Conservation (phyloP, 2,797 vertebrate species). For the Acipenser transmontanus region DNA sequence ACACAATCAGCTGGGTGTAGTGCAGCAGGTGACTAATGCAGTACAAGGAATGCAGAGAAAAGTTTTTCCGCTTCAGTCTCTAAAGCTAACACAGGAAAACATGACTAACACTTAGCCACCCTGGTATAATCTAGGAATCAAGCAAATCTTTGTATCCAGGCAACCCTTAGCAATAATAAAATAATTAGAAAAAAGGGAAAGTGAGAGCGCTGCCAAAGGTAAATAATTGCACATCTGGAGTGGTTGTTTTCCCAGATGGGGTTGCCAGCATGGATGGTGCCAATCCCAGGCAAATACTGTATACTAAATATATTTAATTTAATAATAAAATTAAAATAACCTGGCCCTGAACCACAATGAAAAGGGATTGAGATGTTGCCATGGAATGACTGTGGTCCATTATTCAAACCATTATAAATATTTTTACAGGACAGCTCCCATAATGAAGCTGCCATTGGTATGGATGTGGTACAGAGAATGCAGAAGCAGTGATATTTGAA, state of each 20-base stretch:
- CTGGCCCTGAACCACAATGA: neutral
- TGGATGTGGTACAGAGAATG: too few species aligned
- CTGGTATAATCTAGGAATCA: conserved; percentile 8
- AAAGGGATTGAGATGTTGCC: neutral
- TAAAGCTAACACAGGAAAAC: conserved; percentile 25
- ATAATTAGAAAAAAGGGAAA: conserved; percentile 36
- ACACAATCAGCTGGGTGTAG: neutral
- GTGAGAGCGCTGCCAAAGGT: conserved; percentile 20
- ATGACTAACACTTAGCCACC: conserved; percentile 20
- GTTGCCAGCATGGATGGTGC: conserved; percentile 13
- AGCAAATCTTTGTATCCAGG: conserved; percentile 29
- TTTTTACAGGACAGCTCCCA: too few species aligned
- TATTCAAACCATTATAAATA: conserved; percentile 8
- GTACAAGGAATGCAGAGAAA: conserved; percentile 17
- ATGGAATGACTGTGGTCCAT: conserved; percentile 12
- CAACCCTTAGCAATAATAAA: conserved; percentile 21
- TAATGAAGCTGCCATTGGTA: too few species aligned
- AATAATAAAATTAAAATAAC: neutral
- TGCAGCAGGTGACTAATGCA: conserved; percentile 1
- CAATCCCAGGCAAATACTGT: conserved; percentile 1
- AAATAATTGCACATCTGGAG: conserved; percentile 25
- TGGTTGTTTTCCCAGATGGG: conserved; percentile 37
- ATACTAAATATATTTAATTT: neutral
- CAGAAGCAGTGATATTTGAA: too few species aligned
- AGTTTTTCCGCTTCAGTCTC: neutral